Evolutionary conservation across 2,888 invertebrate genomes (phyloP).

Genomic region (Pandemis corylana): DNA sequence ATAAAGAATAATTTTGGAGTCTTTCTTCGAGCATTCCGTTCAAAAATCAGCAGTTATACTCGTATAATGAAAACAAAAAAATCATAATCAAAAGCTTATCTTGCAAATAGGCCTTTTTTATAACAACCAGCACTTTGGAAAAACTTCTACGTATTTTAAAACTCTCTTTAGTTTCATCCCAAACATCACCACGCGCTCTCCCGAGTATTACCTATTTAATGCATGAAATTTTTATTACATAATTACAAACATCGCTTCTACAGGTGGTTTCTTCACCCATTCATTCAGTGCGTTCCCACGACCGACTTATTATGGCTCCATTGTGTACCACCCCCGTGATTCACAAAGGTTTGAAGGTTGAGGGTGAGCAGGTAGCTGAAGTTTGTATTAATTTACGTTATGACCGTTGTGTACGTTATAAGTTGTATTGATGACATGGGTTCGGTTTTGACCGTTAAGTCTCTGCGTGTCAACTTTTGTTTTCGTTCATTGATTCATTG

Average conservation of each 20-base stretch:
- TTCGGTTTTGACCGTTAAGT: neutral
- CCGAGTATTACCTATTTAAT: constrained; percentile 12
- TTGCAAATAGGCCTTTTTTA: too few relatives aligned
- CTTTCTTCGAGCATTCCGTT: too few relatives aligned
- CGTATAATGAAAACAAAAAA: too few relatives aligned
- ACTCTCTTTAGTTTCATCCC: neutral
- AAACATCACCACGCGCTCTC: constrained; percentile 17
- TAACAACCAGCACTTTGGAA: too few relatives aligned
- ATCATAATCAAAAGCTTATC: too few relatives aligned
- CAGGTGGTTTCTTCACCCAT: constrained; percentile 71
- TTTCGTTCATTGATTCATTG: neutral
- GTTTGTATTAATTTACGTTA: constrained; percentile 62
- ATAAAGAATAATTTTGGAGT: too few relatives aligned
- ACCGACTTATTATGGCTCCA: constrained; percentile 59
- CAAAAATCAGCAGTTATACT: too few relatives aligned
- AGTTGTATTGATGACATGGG: neutral
- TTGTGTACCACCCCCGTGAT: constrained; percentile 68
- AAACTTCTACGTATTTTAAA: too few relatives aligned
- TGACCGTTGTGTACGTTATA: constrained; percentile 58
- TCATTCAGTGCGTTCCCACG: constrained; percentile 75
- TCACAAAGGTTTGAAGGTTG: constrained; percentile 67
- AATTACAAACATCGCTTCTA: constrained; percentile 48
- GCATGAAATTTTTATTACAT: constrained; percentile 25
- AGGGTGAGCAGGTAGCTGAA: constrained; percentile 76
- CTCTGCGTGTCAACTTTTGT: neutral